A percentile compares a stretch with the other conserved stretches of the same genome.
Evolutionary conservation across 2,113 vertebrate genomes (phyloP).

Genomic region (Sorex fumeus): DNA sequence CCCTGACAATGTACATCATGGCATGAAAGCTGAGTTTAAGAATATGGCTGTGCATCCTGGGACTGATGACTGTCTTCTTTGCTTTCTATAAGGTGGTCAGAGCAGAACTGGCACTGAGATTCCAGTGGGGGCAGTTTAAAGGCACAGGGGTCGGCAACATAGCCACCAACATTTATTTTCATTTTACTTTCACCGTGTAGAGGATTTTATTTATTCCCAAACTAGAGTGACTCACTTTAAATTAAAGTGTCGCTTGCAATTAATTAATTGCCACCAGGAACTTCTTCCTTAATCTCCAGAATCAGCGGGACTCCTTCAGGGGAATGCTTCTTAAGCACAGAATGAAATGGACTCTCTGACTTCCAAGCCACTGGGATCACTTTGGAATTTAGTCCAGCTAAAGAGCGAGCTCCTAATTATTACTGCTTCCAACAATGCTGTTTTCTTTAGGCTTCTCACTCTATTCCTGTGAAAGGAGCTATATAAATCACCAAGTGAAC

Average conservation of each 20-base stretch:
- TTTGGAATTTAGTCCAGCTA: conserved; percentile 75
- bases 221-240: conserved; percentile 51
- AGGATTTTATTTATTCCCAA: conserved; percentile 61
- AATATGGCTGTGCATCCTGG: neutral
- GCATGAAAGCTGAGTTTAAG: neutral
- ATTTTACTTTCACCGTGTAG: conserved; percentile 72
- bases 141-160: neutral
- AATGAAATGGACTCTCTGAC: conserved; percentile 75
- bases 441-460: conserved; percentile 72
- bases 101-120: neutral
- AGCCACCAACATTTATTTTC: conserved; percentile 63
- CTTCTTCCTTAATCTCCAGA: conserved; percentile 72
- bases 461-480: conserved; percentile 79
- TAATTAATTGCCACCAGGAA: conserved; percentile 78
- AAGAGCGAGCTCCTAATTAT: conserved; percentile 79
- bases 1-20: neutral
- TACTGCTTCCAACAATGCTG: conserved; percentile 68
- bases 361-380: conserved; percentile 38
- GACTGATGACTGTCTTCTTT: neutral
- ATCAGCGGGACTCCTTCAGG: conserved; percentile 72
- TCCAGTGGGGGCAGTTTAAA: neutral
- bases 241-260: conserved; percentile 67
- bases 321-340: conserved; percentile 73
- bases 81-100: neutral
- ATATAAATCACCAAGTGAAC: conserved; percentile 78